Evolutionary conservation across 2,888 invertebrate species (phyloP).

Genomic region (Sipha maydis): DNA sequence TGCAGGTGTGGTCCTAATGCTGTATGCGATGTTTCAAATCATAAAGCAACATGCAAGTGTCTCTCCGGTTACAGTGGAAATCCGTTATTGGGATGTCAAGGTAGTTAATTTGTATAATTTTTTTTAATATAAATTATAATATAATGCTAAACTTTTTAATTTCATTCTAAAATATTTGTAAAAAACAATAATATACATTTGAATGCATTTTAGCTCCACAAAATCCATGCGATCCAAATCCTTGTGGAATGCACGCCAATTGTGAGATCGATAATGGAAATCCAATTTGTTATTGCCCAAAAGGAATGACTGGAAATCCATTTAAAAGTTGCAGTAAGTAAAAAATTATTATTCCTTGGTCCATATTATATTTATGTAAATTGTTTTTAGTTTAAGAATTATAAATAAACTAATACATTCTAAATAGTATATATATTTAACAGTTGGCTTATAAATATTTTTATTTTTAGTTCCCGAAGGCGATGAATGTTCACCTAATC

Average conservation of each 20-base stretch:
- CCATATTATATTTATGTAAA: neutral
- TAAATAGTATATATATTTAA: neutral
- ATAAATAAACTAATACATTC: neutral
- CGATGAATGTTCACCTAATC: conserved; percentile 83
- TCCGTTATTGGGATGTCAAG: conserved; percentile 75
- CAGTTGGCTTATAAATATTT: conserved; percentile 21
- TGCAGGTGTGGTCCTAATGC: conserved; percentile 84
- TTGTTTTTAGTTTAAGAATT: neutral
- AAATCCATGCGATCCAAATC: conserved; percentile 84
- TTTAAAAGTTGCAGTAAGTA: conserved; percentile 89
- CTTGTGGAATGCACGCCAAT: conserved; percentile 86
- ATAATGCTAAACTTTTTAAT: too few relatives aligned
- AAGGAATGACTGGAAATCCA: conserved; percentile 90
- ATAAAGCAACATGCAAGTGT: conserved; percentile 84
- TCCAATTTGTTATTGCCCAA: conserved; percentile 89
- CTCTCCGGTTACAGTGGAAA: conserved; percentile 83
- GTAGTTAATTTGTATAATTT: conserved; percentile 5
- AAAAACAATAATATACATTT: neutral
- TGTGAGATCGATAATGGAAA: conserved; percentile 87
- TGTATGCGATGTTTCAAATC: conserved; percentile 83
- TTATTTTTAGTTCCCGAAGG: conserved; percentile 83
- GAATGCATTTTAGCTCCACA: conserved; percentile 70
- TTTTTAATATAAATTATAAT: neutral
- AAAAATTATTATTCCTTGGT: neutral
- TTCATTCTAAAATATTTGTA: too few relatives aligned